phyloP scores from a whole-genome alignment of 2,797 vertebrate species.

The Tinamus major region DNA sequence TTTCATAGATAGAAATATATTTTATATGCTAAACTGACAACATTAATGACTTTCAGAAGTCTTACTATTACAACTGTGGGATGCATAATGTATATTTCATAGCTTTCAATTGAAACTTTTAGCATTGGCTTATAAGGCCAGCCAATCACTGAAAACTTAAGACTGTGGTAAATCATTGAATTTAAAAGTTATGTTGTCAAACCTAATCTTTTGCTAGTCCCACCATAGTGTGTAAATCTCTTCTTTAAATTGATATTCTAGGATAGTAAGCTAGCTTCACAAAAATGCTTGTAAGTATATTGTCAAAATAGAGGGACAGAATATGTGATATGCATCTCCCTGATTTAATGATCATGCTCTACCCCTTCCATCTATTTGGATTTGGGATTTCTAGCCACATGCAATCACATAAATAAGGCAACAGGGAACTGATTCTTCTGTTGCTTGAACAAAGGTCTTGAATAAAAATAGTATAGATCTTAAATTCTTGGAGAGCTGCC shows the following conservation, averaged over 20 bases:
- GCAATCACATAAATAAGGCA: neutral
- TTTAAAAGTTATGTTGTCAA: neutral
- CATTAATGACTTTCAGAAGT: neutral
- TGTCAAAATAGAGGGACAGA: neutral
- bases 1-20: neutral
- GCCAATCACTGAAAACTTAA: neutral
- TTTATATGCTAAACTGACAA: neutral
- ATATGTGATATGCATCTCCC: neutral
- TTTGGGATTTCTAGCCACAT: neutral
- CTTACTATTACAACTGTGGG: neutral
- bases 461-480: neutral
- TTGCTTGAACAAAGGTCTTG: neutral
- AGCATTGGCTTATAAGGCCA: neutral
- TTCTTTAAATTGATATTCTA: neutral
- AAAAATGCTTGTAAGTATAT: neutral
- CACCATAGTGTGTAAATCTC: neutral
- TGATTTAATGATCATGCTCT: neutral
- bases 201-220: neutral
- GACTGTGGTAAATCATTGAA: neutral
- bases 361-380: neutral
- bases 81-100: neutral
- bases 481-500: neutral
- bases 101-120: neutral
- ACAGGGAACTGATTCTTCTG: neutral
- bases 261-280: neutral